phyloP scores from a whole-genome alignment of 2,113 vertebrate genomes.

The human (Homo sapiens) region GRCh38 chr3:120830001-120830500 shows the following conservation, averaged over 20 bases:
- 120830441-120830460: no score
- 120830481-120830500: no score
- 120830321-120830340: not conserved
- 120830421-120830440: no score
- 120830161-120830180: not conserved
- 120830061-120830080: slow-evolving; percentile 26
- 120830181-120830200: not conserved
- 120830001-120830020: not conserved
- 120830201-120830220: not conserved
- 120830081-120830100: not conserved
- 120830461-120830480: no score
- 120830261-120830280: not conserved
- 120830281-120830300: not conserved
- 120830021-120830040: not conserved
- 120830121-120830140: not conserved
- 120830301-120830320: not conserved
- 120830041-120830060: not conserved
- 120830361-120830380: no score
- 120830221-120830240: not conserved
- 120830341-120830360: no score
- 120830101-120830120: not conserved
- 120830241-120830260: not conserved
- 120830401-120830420: no score
- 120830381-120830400: no score
- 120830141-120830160: not conserved